Base-by-base conservation (phyloP, 2,797 vertebrate species). In the Ctenochaetus hawaiiensis region DNA sequence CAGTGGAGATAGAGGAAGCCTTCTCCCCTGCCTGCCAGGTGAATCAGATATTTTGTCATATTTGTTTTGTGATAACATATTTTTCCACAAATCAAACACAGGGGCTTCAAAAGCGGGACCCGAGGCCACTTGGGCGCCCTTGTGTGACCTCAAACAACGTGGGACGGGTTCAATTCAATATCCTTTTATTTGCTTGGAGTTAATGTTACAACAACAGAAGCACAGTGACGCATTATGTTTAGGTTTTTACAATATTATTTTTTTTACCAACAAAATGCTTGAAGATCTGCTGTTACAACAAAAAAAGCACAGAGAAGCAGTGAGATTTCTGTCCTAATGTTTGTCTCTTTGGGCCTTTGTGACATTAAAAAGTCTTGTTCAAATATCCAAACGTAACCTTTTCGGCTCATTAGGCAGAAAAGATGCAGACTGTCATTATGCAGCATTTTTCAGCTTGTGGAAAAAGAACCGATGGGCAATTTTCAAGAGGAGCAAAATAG, bases 11-110 rank as follows among this genome's bases (percentile, higher is more conserved):
- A 23, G 67, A 60, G 61, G 73, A 79, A 73, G 62, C 49, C 51
- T 86, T 84, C 82, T 62, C 62, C 53, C 23, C 65, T 34, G 69
- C 66, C 23, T 61, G 11, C 39, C 61, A 8, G 56, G 51, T 49
- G 59, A 86, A 81, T 88, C 77, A 77, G 78, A 87, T 87, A 87
- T 81, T 73, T 85, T 70, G 59, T 72, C 72, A 34, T 71, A 72
- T 90, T 83, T 88, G 81, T 75, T 86, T 82, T 77, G 78, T 67
- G 77, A 78, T 80, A 53, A 82, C 65, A 67, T 70, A 77, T 84
- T 75, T 58, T 68, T 44, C 72, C 6, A 37, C 80, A 69, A 73
- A 72, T 80, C 87, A 75, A 77, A 81, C 69, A 20, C 51, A 6
- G 18, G 44, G 56, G 60, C 45, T 34, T 22, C 12, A 7, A 52